A percentile compares a stretch with the other conserved stretches of the same genome.
phyloP scores from a whole-genome alignment of 2,888 invertebrate species.

The Helicoverpa assulta region DNA sequence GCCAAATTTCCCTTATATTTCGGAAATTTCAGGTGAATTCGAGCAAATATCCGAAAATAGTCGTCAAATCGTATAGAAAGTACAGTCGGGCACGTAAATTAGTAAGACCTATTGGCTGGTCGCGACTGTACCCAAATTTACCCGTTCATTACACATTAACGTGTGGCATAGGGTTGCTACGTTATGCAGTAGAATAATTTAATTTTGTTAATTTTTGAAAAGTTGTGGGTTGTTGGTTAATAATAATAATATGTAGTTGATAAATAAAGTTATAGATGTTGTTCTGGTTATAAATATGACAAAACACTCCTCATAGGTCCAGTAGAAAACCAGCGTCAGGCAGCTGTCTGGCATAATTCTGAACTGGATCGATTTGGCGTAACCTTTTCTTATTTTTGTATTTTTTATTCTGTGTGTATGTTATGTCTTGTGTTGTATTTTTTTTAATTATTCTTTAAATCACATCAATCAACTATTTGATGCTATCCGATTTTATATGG shows the following conservation, averaged over 20 bases:
- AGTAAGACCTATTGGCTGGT: conserved; percentile 2
- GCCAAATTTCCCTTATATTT: too few species aligned
- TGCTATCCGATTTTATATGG: too few species aligned
- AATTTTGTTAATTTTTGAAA: not conserved
- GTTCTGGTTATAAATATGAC: too few species aligned
- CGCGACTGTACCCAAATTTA: conserved; percentile 12
- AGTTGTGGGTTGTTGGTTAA: not conserved
- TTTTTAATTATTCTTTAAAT: too few species aligned
- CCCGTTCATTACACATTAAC: conserved; percentile 14
- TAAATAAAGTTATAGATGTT: not conserved
- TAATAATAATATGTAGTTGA: not conserved
- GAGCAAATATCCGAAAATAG: not conserved
- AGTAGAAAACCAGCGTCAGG: too few species aligned
- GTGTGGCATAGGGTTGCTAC: conserved; percentile 13
- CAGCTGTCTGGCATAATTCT: too few species aligned
- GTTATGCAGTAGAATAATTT: not conserved
- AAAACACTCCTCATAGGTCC: too few species aligned
- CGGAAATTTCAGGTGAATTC: not conserved
- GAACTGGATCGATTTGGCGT: too few species aligned
- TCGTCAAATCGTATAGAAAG: not conserved
- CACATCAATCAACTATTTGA: too few species aligned
- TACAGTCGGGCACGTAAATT: not conserved
- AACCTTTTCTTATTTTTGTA: too few species aligned
- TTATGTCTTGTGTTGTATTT: too few species aligned
- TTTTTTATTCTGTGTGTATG: too few species aligned